Percentiles rank a stretch among this genome's conserved stretches.
Conservation (phyloP, 2,888 invertebrate species). For the Caradrina clavipalpis region DNA sequence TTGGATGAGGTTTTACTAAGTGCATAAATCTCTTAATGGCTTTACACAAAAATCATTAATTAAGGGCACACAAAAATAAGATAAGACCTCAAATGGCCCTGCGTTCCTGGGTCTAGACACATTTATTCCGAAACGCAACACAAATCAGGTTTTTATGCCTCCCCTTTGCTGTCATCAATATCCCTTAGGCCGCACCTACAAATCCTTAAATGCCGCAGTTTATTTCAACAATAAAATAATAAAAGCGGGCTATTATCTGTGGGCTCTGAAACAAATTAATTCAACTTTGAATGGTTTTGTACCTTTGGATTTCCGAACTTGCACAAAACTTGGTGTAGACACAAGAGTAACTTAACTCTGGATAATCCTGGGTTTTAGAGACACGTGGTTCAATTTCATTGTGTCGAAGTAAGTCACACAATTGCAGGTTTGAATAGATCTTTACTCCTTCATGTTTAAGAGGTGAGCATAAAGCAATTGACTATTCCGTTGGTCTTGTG, state of each 20-base stretch:
- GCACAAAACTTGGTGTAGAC: conserved; percentile 23
- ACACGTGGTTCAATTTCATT: conserved; percentile 15
- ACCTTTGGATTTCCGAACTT: conserved; percentile 25
- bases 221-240: conserved; percentile 58
- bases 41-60: conserved; percentile 12
- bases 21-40: not conserved
- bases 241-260: conserved; percentile 42
- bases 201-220: conserved; percentile 51
- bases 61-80: conserved; percentile 1
- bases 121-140: conserved; percentile 51
- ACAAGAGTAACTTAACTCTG: conserved; percentile 35
- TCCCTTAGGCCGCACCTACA: conserved; percentile 45
- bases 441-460: too few species aligned
- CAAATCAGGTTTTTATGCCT: conserved; percentile 58
- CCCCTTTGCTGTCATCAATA: conserved; percentile 62
- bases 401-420: conserved; percentile 16
- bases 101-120: conserved; percentile 27
- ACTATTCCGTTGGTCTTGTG: not conserved
- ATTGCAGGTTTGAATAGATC: conserved; percentile 11
- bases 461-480: not conserved
- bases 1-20: not conserved
- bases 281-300: conserved; percentile 22
- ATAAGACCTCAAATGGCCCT: conserved; percentile 29
- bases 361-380: conserved; percentile 13
- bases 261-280: conserved; percentile 46